Evolutionary conservation across 2,797 vertebrate species (phyloP).

Genomic region (Melanotaenia boesemani): DNA sequence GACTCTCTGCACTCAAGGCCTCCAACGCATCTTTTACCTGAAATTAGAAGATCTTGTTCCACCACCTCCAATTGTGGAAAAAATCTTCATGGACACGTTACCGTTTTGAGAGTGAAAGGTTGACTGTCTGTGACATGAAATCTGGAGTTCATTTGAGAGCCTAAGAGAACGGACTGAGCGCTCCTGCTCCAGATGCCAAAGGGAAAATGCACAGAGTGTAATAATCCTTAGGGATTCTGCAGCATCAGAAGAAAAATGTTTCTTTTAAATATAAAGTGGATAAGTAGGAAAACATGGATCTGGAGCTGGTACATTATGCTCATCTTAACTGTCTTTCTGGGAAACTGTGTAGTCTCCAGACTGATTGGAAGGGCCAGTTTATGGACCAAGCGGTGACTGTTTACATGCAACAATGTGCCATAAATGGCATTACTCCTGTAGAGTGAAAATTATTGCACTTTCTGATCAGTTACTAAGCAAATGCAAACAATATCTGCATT

Average conservation of each 20-base stretch:
- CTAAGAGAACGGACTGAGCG: conserved; percentile 32
- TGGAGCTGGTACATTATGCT: conserved; percentile 11
- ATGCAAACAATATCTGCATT: conserved; percentile 13
- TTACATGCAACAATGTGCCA: conserved; percentile 60
- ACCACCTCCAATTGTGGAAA: conserved; percentile 92
- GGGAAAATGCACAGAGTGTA: conserved; percentile 7
- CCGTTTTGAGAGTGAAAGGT: conserved; percentile 85
- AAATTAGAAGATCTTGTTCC: conserved; percentile 94
- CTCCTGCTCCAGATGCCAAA: conserved; percentile 30
- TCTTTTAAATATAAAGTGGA: conserved; percentile 22
- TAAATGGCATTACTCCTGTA: conserved; percentile 38
- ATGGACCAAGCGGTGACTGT: conserved; percentile 68
- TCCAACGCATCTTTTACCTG: conserved; percentile 96
- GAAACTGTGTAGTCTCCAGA: conserved; percentile 22
- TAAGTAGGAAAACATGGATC: conserved; percentile 13
- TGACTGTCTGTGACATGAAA: conserved; percentile 8
- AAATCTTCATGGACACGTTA: conserved; percentile 95
- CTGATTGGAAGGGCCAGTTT: conserved; percentile 32
- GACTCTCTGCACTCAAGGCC: conserved; percentile 94
- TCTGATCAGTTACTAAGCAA: conserved; percentile 15
- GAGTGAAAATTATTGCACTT: conserved; percentile 41
- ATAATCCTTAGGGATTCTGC: conserved; percentile 28
- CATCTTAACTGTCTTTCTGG: conserved; percentile 26
- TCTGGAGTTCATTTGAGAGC: conserved; percentile 37
- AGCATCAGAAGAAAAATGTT: conserved; percentile 29